Conservation (phyloP, 2,113 vertebrate genomes). For the Acrocephalus arundinaceus region DNA sequence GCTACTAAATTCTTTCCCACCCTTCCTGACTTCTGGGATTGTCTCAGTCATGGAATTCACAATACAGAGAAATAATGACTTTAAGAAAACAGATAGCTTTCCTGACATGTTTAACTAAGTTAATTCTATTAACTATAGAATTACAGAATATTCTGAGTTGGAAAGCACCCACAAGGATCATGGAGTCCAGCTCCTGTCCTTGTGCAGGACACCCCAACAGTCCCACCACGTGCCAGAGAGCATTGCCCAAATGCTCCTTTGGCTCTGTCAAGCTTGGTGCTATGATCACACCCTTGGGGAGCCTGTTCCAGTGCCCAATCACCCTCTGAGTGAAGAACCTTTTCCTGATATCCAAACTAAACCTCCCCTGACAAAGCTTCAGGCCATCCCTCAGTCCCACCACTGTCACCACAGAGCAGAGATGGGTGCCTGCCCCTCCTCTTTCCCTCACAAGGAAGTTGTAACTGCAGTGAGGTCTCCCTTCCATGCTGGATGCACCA, state of each 20-base stretch:
- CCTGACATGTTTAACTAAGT: not conserved
- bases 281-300: not conserved
- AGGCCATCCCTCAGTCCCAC: not conserved
- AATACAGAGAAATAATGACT: not conserved
- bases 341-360: not conserved
- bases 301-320: not conserved
- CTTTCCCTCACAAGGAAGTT: fast-evolving
- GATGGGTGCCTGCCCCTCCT: not conserved
- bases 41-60: not conserved
- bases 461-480: fast-evolving
- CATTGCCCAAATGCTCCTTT: not conserved
- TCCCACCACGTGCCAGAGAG: fast-evolving
- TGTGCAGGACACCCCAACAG: not conserved
- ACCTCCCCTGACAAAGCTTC: not conserved
- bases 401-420: not conserved
- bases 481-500: not conserved
- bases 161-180: not conserved
- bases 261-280: too few relatives aligned
- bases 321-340: not conserved
- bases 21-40: not conserved
- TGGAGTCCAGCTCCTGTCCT: fast-evolving
- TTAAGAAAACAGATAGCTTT: not conserved
- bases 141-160: not conserved
- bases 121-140: not conserved
- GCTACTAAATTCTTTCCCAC: not conserved